Percentiles rank a stretch among this genome's conserved stretches.
phyloP scores from a whole-genome alignment of 1,140 invertebrate genomes.

The Zaprionus davidi region DNA sequence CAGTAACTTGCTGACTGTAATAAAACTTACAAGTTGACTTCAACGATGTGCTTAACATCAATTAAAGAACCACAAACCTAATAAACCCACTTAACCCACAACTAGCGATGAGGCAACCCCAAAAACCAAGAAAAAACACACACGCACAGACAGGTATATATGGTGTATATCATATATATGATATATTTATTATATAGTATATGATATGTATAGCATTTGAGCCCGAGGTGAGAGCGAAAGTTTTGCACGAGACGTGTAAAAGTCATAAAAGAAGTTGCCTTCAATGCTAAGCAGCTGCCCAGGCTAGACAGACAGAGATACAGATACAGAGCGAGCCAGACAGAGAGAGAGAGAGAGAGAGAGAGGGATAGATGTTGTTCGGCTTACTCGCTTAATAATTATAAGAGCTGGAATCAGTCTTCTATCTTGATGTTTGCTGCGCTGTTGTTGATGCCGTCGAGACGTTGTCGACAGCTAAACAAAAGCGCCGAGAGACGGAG shows the following conservation, averaged over 20 bases:
- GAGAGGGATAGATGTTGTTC: neutral
- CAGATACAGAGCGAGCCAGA: neutral
- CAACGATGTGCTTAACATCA: slow-evolving; percentile 71
- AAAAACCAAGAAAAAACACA: neutral
- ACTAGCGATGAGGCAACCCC: slow-evolving; percentile 17
- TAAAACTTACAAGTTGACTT: slow-evolving; percentile 53
- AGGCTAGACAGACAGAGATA: slow-evolving; percentile 1
- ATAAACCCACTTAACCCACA: slow-evolving; percentile 72
- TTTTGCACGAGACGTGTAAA: slow-evolving; percentile 66
- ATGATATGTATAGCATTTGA: slow-evolving; percentile 13
- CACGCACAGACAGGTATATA: neutral
- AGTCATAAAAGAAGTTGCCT: slow-evolving; percentile 54
- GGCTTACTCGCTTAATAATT: slow-evolving; percentile 61
- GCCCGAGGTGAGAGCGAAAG: slow-evolving; percentile 59
- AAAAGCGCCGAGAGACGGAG: slow-evolving; percentile 62
- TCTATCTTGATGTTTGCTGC: slow-evolving; percentile 59
- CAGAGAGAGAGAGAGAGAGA: neutral
- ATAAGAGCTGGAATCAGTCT: slow-evolving; percentile 52
- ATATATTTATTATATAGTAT: neutral
- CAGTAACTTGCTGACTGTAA: slow-evolving; percentile 10
- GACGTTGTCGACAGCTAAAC: slow-evolving; percentile 69
- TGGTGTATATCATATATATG: neutral
- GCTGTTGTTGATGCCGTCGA: slow-evolving; percentile 30
- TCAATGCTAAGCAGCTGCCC: neutral
- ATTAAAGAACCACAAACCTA: slow-evolving; percentile 77